Conservation (phyloP, 2,888 invertebrate genomes). For the Hydrotaea diabolus region DNA sequence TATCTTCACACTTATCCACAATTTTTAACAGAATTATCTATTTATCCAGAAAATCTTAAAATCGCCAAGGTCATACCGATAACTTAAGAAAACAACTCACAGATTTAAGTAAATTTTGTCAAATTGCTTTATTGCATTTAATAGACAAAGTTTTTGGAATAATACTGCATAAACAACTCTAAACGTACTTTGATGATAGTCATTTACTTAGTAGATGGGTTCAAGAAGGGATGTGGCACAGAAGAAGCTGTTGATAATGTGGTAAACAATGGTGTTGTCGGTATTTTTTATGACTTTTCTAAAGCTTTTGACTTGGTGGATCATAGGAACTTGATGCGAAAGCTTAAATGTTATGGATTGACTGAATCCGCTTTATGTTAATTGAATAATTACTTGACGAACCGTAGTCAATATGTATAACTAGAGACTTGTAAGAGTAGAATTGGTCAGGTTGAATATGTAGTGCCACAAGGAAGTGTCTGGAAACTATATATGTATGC, state of each 20-base stretch:
- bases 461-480: neutral
- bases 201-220: constrained; percentile 22
- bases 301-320: constrained; percentile 40
- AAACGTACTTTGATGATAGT: neutral
- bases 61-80: constrained; percentile 29
- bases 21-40: neutral
- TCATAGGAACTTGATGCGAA: constrained; percentile 8
- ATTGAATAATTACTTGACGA: neutral
- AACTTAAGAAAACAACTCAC: neutral
- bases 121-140: neutral
- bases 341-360: neutral
- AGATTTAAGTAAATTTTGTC: neutral
- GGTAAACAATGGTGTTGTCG: constrained; percentile 4
- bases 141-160: constrained; percentile 33
- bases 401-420: constrained; percentile 13
- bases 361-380: neutral
- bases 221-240: constrained; percentile 12
- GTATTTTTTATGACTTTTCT: too few relatives aligned
- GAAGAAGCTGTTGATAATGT: constrained; percentile 33
- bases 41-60: constrained; percentile 18
- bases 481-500: too few relatives aligned
- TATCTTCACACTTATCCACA: neutral
- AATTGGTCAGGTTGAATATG: neutral
- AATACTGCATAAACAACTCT: constrained; percentile 1
- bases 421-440: neutral